phyloP scores from a whole-genome alignment of 1,140 invertebrate species.

The Trichomalopsis sarcophagae region DNA sequence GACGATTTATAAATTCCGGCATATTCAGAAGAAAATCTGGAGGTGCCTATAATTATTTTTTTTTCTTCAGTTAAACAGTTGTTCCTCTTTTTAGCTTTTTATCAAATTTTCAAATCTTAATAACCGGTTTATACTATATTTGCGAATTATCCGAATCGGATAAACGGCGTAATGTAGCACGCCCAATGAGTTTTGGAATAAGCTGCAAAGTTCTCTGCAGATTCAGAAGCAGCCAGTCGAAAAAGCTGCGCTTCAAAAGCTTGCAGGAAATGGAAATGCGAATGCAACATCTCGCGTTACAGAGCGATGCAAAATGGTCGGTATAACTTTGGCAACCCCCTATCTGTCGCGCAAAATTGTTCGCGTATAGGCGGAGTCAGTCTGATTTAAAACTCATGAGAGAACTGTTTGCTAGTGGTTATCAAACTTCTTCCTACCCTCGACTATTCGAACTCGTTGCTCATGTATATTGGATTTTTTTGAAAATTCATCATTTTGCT shows the following conservation, averaged over 20 bases:
- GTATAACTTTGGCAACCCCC: not conserved
- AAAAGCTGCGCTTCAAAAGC: not conserved
- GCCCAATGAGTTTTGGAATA: not conserved
- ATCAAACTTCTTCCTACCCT: conserved; percentile 29
- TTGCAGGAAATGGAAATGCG: not conserved
- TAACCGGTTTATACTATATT: no score
- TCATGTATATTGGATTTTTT: not conserved
- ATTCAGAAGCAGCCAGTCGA: not conserved
- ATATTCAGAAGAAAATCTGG: no score
- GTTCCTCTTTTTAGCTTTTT: no score
- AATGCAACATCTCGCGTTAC: not conserved
- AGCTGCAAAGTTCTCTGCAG: not conserved
- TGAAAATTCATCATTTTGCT: not conserved
- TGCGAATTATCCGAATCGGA: no score
- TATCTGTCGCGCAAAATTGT: not conserved
- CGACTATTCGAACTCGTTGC: not conserved
- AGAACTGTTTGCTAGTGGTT: not conserved
- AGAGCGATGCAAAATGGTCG: not conserved
- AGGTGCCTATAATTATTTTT: no score
- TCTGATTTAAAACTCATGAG: conserved; percentile 17
- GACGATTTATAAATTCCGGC: no score
- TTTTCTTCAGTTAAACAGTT: no score
- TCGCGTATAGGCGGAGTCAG: not conserved
- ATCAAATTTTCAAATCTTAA: no score
- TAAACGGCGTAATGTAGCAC: no score